Evolutionary conservation across 1,140 invertebrate genomes (phyloP), one percentile per base, ranked within the genome.

Genomic region (Drosophila erecta): DNA sequence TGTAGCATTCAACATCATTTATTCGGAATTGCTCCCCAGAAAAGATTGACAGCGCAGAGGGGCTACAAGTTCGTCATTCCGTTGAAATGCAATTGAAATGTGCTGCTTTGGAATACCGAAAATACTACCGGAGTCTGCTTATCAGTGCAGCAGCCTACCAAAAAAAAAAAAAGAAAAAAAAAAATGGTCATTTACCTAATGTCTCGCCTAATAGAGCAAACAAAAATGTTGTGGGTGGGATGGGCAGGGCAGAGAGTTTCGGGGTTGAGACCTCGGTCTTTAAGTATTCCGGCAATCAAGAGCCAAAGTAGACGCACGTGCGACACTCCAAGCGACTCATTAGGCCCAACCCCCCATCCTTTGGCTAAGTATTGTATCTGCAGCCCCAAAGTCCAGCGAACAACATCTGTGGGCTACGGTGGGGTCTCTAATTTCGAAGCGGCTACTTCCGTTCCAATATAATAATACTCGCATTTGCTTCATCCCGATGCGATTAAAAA

Each of bases 401-500:
- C 61, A 59, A 57, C 66, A 65, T 61, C 49, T 53, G 65, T 40
- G 61, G 43, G 59, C 70, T 47, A 22, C 12, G 46, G 22, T 22
- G 46, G 40, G 47, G 38, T 3, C 56, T 60, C 65, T 77, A 27
- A 22, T 11, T 20, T 15, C 4, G 49, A 33, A 60, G 46, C 51
- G 54, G 15, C 75, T 59, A 76, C 76, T 84, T 76, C 67, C 73
- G 73, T 85, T 85, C 67, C 76, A 80, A 85, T 80, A 85, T 80
- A 85, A 85, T 85, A 85, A 85, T 74, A 76, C 81, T 72, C 81
- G 81, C 81, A 85, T 85, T 85, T 77, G 81, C 85, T 83, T 85
- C 81, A 59, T 85, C 72, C 80, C 79, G 67, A 85, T 76, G 76
- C 77, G 81, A 85, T 85, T 85, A 85, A 85, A 50, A 85, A 80